Evolutionary conservation across 2,113 vertebrate species (phyloP), one percentile per base, ranked within the genome.

Genomic region (Corythaeola cristata): DNA sequence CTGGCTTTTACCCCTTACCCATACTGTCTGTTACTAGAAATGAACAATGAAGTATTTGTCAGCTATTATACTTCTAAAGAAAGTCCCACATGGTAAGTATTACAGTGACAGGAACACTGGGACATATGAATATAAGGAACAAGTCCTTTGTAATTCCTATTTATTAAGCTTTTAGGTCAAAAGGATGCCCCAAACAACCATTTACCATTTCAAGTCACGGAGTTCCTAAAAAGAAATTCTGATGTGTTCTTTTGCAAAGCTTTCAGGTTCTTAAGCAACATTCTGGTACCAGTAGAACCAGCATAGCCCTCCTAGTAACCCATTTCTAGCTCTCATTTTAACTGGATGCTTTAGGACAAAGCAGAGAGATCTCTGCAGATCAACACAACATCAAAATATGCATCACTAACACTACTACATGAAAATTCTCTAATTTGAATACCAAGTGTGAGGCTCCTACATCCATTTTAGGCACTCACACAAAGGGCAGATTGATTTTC

Each of bases 131-230:
- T 37, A 44, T 20, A 77, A 69, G 79, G 41, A 95, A 74, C 3
- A 80, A 87, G 39, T 74, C 52, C 23, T 74, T 80, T 56, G 16
- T 32, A 47, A 80, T 58, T 88, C 47, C 11, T 75, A 15, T 63
- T 94, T 82, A 89, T 30, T 44, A 72, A 85, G 21, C 4, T 75
- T 95, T 96, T 94, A 96, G 91, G 89, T 95, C 94, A 92, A 76
- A 95, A 97, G 94, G 91, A 96, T 94, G 95, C 91, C 91, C 52
- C 66, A 20, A 81, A 75, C 32, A 96, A 49, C 56, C 27, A 68
- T 23, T 63, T 56, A 85, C 5, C 53, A n/a, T 80, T 85, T 76
- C 41, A 76, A 83, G n/a, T n/a, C 67, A 88, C 23, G 74, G 33
- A 84, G 56, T 17, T 8, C 28, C 89, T 71, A 52, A 52, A 84